Conservation (phyloP, 2,797 vertebrate genomes). For the Sebastolobus alascanus region DNA sequence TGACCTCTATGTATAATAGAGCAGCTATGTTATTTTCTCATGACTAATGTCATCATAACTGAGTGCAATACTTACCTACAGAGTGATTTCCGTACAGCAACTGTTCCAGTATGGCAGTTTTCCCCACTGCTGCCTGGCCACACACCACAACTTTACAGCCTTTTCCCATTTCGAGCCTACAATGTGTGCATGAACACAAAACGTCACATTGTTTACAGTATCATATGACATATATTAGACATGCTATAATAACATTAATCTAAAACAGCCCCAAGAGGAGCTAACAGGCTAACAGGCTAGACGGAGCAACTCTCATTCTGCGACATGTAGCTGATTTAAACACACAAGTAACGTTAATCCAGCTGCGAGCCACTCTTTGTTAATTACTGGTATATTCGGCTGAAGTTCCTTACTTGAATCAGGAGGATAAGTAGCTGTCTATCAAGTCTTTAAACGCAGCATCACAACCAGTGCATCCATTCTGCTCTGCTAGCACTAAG, state of each 20-base stretch:
- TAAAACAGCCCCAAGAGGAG: not conserved
- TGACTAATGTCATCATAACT: not conserved
- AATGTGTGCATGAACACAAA: not conserved
- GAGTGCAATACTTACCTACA: conserved; percentile 84
- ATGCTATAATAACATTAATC: fast-evolving
- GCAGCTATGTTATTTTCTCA: no score
- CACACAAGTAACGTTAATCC: fast-evolving
- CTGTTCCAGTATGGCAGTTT: conserved; percentile 96
- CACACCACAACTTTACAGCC: conserved; percentile 96
- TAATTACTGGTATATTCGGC: fast-evolving
- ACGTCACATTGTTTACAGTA: not conserved
- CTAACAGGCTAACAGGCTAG: conserved; percentile 17
- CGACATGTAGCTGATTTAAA: not conserved
- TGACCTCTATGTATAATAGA: not conserved
- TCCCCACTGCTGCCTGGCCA: conserved; percentile 93
- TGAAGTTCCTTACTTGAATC: not conserved
- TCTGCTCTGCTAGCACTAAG: conserved; percentile 9
- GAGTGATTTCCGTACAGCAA: conserved; percentile 92
- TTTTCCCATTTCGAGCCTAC: conserved; percentile 87
- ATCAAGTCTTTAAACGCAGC: conserved; percentile 27
- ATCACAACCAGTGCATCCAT: conserved; percentile 39
- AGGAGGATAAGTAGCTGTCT: not conserved
- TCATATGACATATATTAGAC: fast-evolving
- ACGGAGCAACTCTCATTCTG: not conserved
- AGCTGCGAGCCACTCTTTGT: fast-evolving